Conservation (phyloP, 2,888 invertebrate species). For the Troides helena region DNA sequence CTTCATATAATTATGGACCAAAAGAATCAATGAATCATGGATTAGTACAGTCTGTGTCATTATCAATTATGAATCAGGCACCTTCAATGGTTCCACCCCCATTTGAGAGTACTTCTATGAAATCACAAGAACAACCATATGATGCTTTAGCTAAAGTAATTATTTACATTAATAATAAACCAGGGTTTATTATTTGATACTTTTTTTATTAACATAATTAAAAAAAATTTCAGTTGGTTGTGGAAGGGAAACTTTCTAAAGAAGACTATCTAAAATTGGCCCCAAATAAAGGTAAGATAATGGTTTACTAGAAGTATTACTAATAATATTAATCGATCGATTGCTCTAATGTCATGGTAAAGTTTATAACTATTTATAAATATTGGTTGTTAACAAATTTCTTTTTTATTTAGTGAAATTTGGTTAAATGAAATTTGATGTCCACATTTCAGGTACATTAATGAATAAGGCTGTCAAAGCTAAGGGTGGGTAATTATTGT, state of each 20-base stretch:
- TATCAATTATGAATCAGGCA: slow-evolving; percentile 37
- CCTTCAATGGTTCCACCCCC: slow-evolving; percentile 48
- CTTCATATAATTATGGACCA: slow-evolving; percentile 48
- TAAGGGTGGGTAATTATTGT: slow-evolving; percentile 55
- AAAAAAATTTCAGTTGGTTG: slow-evolving; percentile 69
- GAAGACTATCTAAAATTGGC: slow-evolving; percentile 72
- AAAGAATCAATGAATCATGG: slow-evolving; percentile 34
- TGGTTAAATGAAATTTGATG: slow-evolving; percentile 6
- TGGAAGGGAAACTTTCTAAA: slow-evolving; percentile 71
- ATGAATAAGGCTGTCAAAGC: slow-evolving; percentile 44
- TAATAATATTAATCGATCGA: not conserved
- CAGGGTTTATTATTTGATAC: slow-evolving; percentile 15
- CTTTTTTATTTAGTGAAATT: not conserved
- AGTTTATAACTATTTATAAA: not conserved
- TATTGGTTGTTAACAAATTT: not conserved
- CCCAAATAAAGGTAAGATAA: slow-evolving; percentile 63
- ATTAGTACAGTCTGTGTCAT: slow-evolving; percentile 46
- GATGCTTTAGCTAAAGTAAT: slow-evolving; percentile 74
- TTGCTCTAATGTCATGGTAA: not conserved
- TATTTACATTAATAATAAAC: slow-evolving; percentile 34
- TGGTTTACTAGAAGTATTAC: not conserved
- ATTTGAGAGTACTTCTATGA: slow-evolving; percentile 38
- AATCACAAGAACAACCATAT: slow-evolving; percentile 42
- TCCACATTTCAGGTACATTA: slow-evolving; percentile 54
- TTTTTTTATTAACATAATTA: slow-evolving; percentile 22